These are phyloP conservation scores for Vannuccia rotundouncinata DNA, from an alignment of 2,888 invertebrate genomes.

Conservation along the genomic window DNA sequence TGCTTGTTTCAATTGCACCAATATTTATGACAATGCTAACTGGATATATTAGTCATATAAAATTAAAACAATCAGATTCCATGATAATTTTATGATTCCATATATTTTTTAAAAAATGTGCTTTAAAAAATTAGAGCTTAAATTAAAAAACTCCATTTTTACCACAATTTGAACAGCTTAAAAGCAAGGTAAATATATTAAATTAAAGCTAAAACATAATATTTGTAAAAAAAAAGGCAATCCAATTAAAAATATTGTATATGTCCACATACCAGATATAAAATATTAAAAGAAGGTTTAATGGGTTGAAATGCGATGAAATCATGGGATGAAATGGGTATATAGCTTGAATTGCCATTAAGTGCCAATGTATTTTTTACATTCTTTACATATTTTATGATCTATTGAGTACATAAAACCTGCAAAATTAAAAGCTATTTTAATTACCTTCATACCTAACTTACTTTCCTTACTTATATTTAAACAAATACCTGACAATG, in stretches of 20 bases:
- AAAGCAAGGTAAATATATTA: background rate
- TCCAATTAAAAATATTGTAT: conserved; percentile 23
- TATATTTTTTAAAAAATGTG: background rate
- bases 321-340: background rate
- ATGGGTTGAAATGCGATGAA: background rate
- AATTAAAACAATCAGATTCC: conserved; percentile 23
- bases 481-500: background rate
- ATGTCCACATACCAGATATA: background rate
- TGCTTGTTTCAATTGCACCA: conserved; percentile 1
- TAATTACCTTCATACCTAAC: too few relatives aligned
- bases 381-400: background rate
- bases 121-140: background rate
- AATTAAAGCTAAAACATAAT: background rate
- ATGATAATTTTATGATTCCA: conserved; percentile 3
- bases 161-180: background rate
- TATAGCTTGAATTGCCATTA: background rate
- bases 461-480: background rate
- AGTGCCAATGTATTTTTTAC: background rate
- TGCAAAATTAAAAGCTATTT: conserved; percentile 8
- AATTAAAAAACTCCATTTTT: conserved; percentile 4
- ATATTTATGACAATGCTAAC: conserved; percentile 2
- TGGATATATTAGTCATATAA: conserved; percentile 13
- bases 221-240: background rate
- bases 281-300: background rate
- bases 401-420: conserved; percentile 19